These are phyloP conservation scores for Megalops atlanticus DNA, from an alignment of 2,113 vertebrate species.

Conservation along the genomic window DNA sequence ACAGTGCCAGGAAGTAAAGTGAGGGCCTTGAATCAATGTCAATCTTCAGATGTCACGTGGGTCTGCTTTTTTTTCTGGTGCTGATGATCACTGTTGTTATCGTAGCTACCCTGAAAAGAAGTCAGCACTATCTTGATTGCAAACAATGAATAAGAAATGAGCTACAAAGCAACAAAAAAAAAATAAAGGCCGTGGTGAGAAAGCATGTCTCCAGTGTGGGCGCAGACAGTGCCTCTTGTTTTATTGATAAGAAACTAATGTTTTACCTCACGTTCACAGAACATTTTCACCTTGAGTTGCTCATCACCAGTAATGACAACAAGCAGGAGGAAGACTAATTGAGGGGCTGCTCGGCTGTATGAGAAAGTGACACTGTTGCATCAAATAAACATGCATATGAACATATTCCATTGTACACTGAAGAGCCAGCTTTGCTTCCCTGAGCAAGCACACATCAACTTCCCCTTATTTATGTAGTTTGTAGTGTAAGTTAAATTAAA, in stretches of 20 bases:
- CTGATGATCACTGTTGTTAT: neutral
- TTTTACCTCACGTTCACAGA: neutral
- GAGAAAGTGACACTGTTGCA: neutral
- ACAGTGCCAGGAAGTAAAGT: neutral
- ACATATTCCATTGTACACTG: no score
- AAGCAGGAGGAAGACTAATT: neutral
- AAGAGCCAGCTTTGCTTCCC: no score
- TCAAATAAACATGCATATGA: no score
- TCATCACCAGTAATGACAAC: neutral
- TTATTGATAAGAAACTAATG: constrained; percentile 12
- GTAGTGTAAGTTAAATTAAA: no score
- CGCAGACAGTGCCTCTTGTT: neutral
- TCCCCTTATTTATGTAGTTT: no score
- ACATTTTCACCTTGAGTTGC: neutral
- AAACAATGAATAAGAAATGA: constrained; percentile 10
- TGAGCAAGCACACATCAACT: no score
- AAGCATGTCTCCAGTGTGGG: neutral
- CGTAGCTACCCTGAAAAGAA: neutral
- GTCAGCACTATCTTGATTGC: constrained; percentile 11
- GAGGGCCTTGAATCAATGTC: neutral
- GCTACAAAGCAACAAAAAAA: constrained; percentile 4
- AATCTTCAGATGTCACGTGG: neutral
- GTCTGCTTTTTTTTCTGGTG: neutral
- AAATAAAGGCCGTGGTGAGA: neutral
- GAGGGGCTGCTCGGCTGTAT: neutral